Conservation (phyloP, 1,140 invertebrate genomes). For the Charaxes varanes region DNA sequence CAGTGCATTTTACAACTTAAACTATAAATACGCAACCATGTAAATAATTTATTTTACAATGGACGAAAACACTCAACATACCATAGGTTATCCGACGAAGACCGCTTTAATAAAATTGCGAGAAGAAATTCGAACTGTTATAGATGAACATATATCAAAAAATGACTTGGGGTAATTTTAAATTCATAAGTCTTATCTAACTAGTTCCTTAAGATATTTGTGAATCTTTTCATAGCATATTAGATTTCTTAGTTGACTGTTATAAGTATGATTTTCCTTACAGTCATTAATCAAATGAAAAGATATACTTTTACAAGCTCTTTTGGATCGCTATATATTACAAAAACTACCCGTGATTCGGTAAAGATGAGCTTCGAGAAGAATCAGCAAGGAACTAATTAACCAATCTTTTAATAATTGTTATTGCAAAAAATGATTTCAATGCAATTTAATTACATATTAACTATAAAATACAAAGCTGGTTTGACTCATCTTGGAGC, state of each 20-base stretch:
- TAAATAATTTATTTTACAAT: constrained; percentile 15
- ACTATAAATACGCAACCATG: constrained; percentile 7
- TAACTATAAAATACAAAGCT: no score
- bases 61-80: constrained; percentile 23
- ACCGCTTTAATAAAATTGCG: constrained; percentile 52
- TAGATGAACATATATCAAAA: constrained; percentile 53
- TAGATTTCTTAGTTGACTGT: background rate
- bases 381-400: no score
- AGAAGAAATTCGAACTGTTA: constrained; percentile 48
- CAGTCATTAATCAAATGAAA: no score
- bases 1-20: background rate
- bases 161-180: constrained; percentile 45
- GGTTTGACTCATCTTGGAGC: no score
- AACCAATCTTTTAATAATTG: no score
- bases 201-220: background rate
- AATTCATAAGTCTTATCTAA: constrained; percentile 4
- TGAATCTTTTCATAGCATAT: background rate
- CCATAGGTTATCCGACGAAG: constrained; percentile 53
- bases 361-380: no score
- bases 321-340: no score
- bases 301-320: no score
- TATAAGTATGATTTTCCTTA: no score
- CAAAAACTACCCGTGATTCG: no score
- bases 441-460: no score
- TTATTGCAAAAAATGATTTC: no score